These are phyloP conservation scores for Beris morrisii DNA, from an alignment of 2,888 invertebrate genomes.

Conservation along the genomic window DNA sequence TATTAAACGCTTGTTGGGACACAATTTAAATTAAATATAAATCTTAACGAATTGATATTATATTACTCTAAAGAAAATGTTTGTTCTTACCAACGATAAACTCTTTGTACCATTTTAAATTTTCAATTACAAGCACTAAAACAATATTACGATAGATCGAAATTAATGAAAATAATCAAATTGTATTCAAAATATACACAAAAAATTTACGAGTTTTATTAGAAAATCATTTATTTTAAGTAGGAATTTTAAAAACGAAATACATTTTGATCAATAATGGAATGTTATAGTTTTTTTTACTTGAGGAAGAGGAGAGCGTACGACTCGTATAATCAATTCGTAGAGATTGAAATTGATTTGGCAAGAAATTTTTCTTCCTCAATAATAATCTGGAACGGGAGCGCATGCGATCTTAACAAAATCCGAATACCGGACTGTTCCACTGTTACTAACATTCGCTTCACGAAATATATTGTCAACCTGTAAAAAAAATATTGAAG, in stretches of 20 bases:
- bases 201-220: background rate
- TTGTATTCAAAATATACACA: too few species aligned
- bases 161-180: too few species aligned
- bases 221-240: slow-evolving; percentile 12
- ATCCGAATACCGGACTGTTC: slow-evolving; percentile 84
- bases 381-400: slow-evolving; percentile 91
- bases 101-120: too few species aligned
- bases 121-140: too few species aligned
- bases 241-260: slow-evolving; percentile 8
- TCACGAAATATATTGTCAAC: slow-evolving; percentile 90
- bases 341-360: too few species aligned
- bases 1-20: too few species aligned
- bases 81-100: too few species aligned
- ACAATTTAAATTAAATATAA: too few species aligned
- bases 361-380: slow-evolving; percentile 42
- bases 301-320: background rate
- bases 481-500: slow-evolving; percentile 49
- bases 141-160: too few species aligned
- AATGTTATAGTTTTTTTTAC: slow-evolving; percentile 9
- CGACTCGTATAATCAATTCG: too few species aligned
- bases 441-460: slow-evolving; percentile 80
- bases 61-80: too few species aligned
- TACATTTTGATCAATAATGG: slow-evolving; percentile 8
- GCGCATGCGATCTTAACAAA: slow-evolving; percentile 92
- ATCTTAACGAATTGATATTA: too few species aligned